Conservation (phyloP, 2,888 invertebrate species). For the Perdita meconis region DNA sequence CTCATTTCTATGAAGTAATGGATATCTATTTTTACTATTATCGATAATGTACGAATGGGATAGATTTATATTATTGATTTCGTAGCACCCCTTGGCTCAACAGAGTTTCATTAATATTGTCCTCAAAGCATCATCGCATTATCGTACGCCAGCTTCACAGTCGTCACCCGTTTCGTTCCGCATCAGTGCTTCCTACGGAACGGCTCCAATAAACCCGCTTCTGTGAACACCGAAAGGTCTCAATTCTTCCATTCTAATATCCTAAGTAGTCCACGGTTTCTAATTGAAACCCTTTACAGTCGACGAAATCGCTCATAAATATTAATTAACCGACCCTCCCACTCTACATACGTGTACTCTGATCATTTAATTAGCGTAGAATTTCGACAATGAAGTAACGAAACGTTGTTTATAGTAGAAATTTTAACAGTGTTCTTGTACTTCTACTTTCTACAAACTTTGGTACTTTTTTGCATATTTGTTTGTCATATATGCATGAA, state of each 20-base stretch:
- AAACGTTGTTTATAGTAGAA: too few species aligned
- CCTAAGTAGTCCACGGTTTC: slow-evolving; percentile 22
- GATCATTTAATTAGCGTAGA: neutral
- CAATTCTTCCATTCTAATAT: slow-evolving; percentile 51
- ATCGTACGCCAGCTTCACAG: slow-evolving; percentile 47
- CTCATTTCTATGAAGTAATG: too few species aligned
- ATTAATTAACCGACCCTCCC: neutral
- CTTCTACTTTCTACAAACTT: too few species aligned
- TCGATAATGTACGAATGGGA: neutral
- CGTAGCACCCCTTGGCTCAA: slow-evolving; percentile 18
- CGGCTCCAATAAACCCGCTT: slow-evolving; percentile 51
- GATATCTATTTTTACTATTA: too few species aligned
- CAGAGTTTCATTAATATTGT: slow-evolving; percentile 58
- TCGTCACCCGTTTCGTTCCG: slow-evolving; percentile 58
- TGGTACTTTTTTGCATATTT: too few species aligned
- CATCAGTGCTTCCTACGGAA: slow-evolving; percentile 42
- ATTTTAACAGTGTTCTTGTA: too few species aligned
- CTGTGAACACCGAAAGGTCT: slow-evolving; percentile 48
- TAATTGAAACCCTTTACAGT: slow-evolving; percentile 31
- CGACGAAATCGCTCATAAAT: slow-evolving; percentile 13
- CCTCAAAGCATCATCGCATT: slow-evolving; percentile 58
- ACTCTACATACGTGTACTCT: neutral
- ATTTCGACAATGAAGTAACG: too few species aligned
- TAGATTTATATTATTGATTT: slow-evolving; percentile 29
- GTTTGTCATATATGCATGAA: too few species aligned